A percentile compares a stretch with the other conserved stretches of the same genome.
Evolutionary conservation across 2,113 vertebrate species (phyloP).

Genomic region (Caloenas nicobarica): DNA sequence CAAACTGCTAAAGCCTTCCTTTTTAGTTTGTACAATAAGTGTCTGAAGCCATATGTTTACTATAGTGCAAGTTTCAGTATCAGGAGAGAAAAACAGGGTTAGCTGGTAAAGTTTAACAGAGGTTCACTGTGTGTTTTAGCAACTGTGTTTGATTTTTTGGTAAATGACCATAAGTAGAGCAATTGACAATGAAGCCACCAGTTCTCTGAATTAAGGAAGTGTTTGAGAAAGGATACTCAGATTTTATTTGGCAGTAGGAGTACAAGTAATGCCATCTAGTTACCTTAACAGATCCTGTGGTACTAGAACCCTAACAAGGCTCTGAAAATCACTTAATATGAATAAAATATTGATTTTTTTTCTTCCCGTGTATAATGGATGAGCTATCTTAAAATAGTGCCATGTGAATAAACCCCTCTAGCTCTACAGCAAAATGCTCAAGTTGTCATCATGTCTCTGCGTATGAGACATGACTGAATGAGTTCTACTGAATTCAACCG

Average conservation of each 20-base stretch:
- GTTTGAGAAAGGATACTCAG: neutral
- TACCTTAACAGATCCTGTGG: neutral
- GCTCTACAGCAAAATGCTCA: neutral
- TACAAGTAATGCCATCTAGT: neutral
- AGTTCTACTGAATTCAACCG: neutral
- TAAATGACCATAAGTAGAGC: neutral
- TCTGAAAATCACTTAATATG: neutral
- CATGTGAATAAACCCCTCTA: neutral
- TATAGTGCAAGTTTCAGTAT: neutral
- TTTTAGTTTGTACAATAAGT: neutral
- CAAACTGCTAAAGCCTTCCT: neutral
- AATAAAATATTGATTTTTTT: conserved; percentile 1
- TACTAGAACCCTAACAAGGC: neutral
- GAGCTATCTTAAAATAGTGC: neutral
- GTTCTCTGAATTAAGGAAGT: neutral
- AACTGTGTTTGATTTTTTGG: neutral
- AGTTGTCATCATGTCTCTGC: neutral
- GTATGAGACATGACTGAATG: neutral
- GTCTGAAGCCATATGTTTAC: neutral
- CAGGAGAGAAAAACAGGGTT: neutral
- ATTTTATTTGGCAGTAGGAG: neutral
- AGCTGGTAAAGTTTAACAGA: neutral
- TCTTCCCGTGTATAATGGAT: neutral
- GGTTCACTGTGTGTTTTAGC: neutral
- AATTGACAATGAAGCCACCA: neutral